Percentiles rank a stretch among this genome's conserved stretches.
These are phyloP conservation scores for Ctena decussata DNA, from an alignment of 2,888 invertebrate species.

Conservation along the genomic window DNA sequence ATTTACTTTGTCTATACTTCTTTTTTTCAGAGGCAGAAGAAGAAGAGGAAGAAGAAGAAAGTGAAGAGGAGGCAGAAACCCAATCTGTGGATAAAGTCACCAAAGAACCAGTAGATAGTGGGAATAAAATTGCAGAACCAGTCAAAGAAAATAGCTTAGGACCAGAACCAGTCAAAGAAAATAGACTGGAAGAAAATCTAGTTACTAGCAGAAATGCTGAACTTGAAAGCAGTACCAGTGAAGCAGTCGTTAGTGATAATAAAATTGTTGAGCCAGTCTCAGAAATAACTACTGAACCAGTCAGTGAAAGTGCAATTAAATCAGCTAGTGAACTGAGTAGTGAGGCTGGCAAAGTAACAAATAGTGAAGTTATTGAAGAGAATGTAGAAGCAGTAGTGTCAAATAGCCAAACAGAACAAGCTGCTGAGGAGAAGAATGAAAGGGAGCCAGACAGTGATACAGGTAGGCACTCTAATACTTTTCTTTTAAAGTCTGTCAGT, in stretches of 20 bases:
- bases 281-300: constrained; percentile 7
- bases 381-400: neutral
- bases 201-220: neutral
- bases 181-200: neutral
- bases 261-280: constrained; percentile 21
- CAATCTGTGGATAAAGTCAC: neutral
- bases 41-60: constrained; percentile 34
- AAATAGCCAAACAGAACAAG: neutral
- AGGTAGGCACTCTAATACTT: too few relatives aligned
- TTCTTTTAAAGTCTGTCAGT: too few relatives aligned
- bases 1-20: neutral
- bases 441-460: neutral
- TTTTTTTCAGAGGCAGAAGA: neutral
- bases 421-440: neutral
- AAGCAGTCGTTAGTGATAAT: constrained; percentile 6
- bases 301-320: neutral
- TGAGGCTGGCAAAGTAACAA: constrained; percentile 6
- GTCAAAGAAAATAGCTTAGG: neutral
- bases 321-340: neutral
- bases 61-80: neutral
- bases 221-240: neutral
- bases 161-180: neutral
- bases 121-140: neutral
- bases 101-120: neutral
- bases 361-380: neutral